Evolutionary conservation across 2,888 invertebrate genomes (phyloP).

Genomic region (Stenotaenia linearis): DNA sequence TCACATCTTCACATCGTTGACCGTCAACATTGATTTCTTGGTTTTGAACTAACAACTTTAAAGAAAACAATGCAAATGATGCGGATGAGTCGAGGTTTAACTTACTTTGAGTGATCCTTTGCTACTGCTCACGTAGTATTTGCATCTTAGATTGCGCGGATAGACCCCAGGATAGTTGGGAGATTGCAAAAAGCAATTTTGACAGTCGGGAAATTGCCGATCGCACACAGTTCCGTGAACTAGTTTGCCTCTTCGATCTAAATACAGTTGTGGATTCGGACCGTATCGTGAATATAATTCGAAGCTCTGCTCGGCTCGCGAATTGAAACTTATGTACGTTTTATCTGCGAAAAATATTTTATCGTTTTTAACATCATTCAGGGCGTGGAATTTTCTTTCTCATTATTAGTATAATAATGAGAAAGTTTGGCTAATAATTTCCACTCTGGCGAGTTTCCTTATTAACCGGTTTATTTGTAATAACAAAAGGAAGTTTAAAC

Average conservation of each 20-base stretch:
- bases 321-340: conserved; percentile 78
- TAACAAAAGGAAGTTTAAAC: background rate
- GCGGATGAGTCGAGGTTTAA: too few species aligned
- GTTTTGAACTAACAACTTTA: conserved; percentile 73
- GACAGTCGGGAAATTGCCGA: conserved; percentile 78
- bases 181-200: conserved; percentile 89
- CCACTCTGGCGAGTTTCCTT: background rate
- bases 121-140: conserved; percentile 76
- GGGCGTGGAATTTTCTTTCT: too few species aligned
- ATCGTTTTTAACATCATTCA: too few species aligned
- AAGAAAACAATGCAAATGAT: too few species aligned
- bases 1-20: conserved; percentile 86
- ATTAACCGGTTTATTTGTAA: background rate
- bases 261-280: conserved; percentile 88
- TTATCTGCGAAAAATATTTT: conserved; percentile 44
- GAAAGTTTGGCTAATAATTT: background rate
- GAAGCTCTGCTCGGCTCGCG: conserved; percentile 82
- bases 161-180: conserved; percentile 90
- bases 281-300: conserved; percentile 85
- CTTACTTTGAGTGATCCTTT: conserved; percentile 15
- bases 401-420: too few species aligned
- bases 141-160: conserved; percentile 82
- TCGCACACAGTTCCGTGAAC: conserved; percentile 79
- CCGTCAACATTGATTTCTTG: conserved; percentile 92
- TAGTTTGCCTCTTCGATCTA: conserved; percentile 67